Evolutionary conservation across 2,888 invertebrate genomes (phyloP).

Genomic region (Ormia ochracea): DNA sequence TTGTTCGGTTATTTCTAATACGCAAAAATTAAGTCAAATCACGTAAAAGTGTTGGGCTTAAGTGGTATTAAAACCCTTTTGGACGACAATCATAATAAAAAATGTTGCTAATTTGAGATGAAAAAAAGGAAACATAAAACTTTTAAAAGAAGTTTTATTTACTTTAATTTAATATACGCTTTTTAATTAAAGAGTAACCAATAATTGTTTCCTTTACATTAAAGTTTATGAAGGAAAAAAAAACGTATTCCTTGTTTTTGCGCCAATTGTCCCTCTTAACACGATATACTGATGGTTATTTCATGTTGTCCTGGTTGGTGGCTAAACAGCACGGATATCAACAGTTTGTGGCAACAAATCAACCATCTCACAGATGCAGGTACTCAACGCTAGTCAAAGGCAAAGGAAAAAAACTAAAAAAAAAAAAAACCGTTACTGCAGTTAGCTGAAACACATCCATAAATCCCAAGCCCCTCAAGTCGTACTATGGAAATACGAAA

Average conservation of each 20-base stretch:
- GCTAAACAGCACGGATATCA: constrained; percentile 37
- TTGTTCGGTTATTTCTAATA: too few relatives aligned
- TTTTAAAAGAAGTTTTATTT: too few relatives aligned
- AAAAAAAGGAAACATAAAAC: too few relatives aligned
- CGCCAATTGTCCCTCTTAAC: constrained; percentile 20
- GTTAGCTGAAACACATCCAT: constrained; percentile 2
- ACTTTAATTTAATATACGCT: too few relatives aligned
- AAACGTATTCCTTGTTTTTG: background rate
- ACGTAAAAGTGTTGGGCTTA: too few relatives aligned
- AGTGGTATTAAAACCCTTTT: too few relatives aligned
- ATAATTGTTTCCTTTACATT: too few relatives aligned
- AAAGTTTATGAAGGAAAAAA: background rate
- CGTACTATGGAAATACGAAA: background rate
- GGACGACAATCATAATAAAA: too few relatives aligned
- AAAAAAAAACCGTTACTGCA: background rate
- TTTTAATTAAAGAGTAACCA: too few relatives aligned
- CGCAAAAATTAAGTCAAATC: too few relatives aligned
- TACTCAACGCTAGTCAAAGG: constrained; percentile 13
- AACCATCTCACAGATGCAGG: background rate
- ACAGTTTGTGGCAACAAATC: constrained; percentile 33
- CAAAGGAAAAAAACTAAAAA: background rate
- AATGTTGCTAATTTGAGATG: too few relatives aligned
- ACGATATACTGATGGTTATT: background rate
- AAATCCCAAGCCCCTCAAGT: background rate
- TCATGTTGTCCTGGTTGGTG: constrained; percentile 14